These are phyloP conservation scores for Drosophila mojavensis DNA, from an alignment of 1,140 invertebrate genomes.

Conservation along the genomic window DNA sequence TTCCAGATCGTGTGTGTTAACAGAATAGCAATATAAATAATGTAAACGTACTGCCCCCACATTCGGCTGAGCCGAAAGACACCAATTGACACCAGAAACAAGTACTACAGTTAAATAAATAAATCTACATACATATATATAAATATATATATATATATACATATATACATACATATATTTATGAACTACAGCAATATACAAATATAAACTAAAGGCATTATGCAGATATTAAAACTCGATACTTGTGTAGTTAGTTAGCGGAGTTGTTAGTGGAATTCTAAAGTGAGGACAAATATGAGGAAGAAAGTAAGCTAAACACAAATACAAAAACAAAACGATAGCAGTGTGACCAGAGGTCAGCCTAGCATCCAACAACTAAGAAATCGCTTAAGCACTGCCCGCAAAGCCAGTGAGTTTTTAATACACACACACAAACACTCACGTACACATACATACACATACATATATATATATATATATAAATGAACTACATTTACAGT, in stretches of 20 bases:
- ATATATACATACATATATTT: conserved; percentile 15
- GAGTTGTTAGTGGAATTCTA: conserved; percentile 48
- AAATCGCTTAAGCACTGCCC: conserved; percentile 37
- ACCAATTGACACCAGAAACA: conserved; percentile 19
- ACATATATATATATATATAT: conserved; percentile 21
- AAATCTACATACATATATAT: conserved; percentile 37
- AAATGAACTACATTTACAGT: conserved; percentile 14
- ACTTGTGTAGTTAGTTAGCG: conserved; percentile 38
- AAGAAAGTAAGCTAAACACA: not conserved
- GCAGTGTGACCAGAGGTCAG: conserved; percentile 39
- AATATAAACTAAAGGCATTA: conserved; percentile 7
- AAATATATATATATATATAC: conserved; percentile 15
- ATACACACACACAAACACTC: conserved; percentile 3
- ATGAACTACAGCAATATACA: conserved; percentile 22
- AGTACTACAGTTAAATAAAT: conserved; percentile 42
- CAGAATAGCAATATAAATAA: conserved; percentile 66
- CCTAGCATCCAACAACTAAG: conserved; percentile 35
- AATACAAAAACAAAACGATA: not conserved
- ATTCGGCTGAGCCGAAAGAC: conserved; percentile 55
- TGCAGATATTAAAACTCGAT: conserved; percentile 10
- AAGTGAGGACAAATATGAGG: not conserved
- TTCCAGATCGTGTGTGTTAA: conserved; percentile 43
- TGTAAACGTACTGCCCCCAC: conserved; percentile 61
- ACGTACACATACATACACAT: conserved; percentile 5
- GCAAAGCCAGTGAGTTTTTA: conserved; percentile 7